Evolutionary conservation across 2,888 invertebrate species (phyloP), one percentile per base, ranked within the genome.

Genomic region (Meteorus cinctellus): DNA sequence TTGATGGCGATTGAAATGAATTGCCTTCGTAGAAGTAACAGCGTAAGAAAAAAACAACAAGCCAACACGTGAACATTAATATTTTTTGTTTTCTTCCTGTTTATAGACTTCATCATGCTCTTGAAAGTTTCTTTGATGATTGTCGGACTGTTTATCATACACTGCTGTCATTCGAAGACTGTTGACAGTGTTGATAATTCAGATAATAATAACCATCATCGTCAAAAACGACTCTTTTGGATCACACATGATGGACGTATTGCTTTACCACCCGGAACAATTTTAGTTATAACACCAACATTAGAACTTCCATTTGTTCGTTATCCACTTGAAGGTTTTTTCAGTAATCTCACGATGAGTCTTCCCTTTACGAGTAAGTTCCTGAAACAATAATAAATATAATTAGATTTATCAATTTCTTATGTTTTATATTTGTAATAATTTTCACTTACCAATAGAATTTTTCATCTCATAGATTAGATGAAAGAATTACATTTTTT

Each of bases 171-270:
- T 19, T 79, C 72, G 34, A 76, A 78, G 62, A 63, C 71, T 27
- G 78, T 80, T n/a, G 71, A 77, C 1, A 78, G 75, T n/a, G 29
- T 65, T 12, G 76, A 80, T 14, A 67, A 76, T 1, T 73, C 78
- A 27, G 72, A 55, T 19, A 55, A 48, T 48, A 69, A 85, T 74
- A 84, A 87, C 2, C 95, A 95, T 90, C 95, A 95, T 59, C 91
- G 96, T 78, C 95, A 95, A 88, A 96, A 96, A 88, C 92, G 96
- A 85, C 92, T 96, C 82, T 91, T 96, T 62, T 96, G 96, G 96
- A 93, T 96, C 80, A 96, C 96, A 12, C 94, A 95, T 80, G 96
- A 96, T 87, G 96, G 96, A 1, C 91, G 96, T 6, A 90, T 96
- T 84, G 96, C 96, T 0, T 87, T 96, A 81, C 96, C 96, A 1